Percentiles rank a stretch among this genome's conserved stretches.
Conservation (phyloP, 1,140 invertebrate species). For the Diprion similis region DNA sequence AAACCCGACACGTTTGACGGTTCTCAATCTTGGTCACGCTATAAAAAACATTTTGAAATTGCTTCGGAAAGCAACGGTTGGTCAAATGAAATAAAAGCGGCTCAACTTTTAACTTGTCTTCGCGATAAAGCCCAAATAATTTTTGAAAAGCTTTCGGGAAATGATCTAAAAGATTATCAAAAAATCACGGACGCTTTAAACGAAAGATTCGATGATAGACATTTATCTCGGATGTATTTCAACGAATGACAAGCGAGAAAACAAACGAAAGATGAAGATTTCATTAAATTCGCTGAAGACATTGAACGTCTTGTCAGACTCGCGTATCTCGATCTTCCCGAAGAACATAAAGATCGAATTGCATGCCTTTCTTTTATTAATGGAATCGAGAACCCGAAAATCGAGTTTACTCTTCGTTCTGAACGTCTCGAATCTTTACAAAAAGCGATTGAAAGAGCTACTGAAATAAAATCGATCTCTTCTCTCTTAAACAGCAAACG, state of each 20-base stretch:
- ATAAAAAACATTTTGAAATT: conserved; percentile 11
- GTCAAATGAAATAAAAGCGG: background rate
- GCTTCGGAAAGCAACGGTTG: background rate
- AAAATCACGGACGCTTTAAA: background rate
- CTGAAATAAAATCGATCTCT: conserved; percentile 6
- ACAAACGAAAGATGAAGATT: background rate
- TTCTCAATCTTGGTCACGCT: conserved; percentile 10
- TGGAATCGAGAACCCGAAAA: conserved; percentile 2
- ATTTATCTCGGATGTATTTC: conserved; percentile 1
- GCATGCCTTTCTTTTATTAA: conserved; percentile 8
- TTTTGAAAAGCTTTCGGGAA: background rate
- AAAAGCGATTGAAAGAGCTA: conserved; percentile 6
- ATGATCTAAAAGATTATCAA: background rate
- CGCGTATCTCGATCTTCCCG: background rate
- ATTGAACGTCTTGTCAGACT: background rate
- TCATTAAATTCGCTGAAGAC: conserved; percentile 4
- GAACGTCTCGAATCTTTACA: conserved; percentile 12
- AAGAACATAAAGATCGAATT: background rate
- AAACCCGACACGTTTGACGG: conserved; percentile 9
- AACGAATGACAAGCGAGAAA: conserved; percentile 8
- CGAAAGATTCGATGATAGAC: background rate
- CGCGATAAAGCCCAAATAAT: background rate
- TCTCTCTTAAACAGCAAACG: background rate
- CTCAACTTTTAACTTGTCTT: conserved; percentile 8
- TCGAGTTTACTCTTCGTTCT: conserved; percentile 11